Conservation (phyloP, 2,113 vertebrate species). For the Gila orcuttii region DNA sequence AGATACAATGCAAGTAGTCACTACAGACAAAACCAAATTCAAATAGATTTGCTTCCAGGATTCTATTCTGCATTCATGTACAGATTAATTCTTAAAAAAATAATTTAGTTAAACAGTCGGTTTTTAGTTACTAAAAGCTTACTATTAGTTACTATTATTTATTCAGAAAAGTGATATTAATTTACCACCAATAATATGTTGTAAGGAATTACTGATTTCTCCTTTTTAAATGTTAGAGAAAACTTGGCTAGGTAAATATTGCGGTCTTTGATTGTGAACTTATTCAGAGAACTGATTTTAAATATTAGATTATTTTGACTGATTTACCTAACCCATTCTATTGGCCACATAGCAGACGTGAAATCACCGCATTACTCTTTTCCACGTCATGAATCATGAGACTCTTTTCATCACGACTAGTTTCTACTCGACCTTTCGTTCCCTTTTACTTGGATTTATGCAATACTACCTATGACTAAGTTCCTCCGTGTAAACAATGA, state of each 20-base stretch:
- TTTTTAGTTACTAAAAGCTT: background rate
- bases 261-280: background rate
- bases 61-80: background rate
- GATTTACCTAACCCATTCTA: background rate
- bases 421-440: slow-evolving; percentile 25
- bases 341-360: background rate
- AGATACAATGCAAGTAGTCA: background rate
- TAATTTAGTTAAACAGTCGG: background rate
- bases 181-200: background rate
- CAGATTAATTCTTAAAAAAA: too few species aligned
- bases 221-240: background rate
- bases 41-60: background rate
- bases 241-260: background rate
- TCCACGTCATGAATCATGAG: background rate
- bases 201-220: background rate
- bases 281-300: background rate
- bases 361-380: background rate
- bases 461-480: background rate
- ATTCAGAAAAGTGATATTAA: background rate
- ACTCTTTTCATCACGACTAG: background rate
- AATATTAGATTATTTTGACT: background rate
- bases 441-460: background rate
- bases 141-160: background rate
- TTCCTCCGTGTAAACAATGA: background rate
- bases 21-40: background rate